phyloP scores from a whole-genome alignment of 1,140 invertebrate species.

The Teleogryllus occipitalis region DNA sequence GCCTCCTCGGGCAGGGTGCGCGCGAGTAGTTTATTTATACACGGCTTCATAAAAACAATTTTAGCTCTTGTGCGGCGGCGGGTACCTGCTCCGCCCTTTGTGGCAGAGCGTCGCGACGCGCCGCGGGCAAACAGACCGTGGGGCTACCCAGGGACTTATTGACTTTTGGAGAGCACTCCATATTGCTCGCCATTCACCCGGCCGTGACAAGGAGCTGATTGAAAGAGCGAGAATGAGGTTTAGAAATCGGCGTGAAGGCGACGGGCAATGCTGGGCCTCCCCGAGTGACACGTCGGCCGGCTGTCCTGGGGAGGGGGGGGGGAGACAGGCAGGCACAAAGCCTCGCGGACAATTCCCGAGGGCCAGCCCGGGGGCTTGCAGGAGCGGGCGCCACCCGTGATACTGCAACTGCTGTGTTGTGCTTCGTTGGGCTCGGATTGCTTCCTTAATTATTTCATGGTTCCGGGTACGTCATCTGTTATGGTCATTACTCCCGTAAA shows the following conservation, averaged over 20 bases:
- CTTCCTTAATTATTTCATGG: too few relatives aligned
- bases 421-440: too few relatives aligned
- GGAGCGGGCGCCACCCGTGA: too few relatives aligned
- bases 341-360: too few relatives aligned
- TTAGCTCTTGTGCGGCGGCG: neutral
- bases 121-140: neutral
- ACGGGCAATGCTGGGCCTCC: too few relatives aligned
- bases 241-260: slow-evolving; percentile 3
- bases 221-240: neutral
- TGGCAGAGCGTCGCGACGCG: neutral
- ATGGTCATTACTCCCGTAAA: too few relatives aligned
- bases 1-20: neutral
- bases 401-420: too few relatives aligned
- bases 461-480: too few relatives aligned
- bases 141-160: neutral
- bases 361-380: too few relatives aligned
- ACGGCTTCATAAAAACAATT: slow-evolving; percentile 5
- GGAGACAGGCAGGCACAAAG: neutral
- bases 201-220: neutral
- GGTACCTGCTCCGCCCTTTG: neutral
- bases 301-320: neutral
- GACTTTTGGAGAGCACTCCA: neutral
- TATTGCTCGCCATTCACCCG: neutral
- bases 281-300: too few relatives aligned
- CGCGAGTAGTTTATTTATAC: neutral